Evolutionary conservation across 2,113 vertebrate species (phyloP).

Genomic region (Aldabrachelys gigantea): DNA sequence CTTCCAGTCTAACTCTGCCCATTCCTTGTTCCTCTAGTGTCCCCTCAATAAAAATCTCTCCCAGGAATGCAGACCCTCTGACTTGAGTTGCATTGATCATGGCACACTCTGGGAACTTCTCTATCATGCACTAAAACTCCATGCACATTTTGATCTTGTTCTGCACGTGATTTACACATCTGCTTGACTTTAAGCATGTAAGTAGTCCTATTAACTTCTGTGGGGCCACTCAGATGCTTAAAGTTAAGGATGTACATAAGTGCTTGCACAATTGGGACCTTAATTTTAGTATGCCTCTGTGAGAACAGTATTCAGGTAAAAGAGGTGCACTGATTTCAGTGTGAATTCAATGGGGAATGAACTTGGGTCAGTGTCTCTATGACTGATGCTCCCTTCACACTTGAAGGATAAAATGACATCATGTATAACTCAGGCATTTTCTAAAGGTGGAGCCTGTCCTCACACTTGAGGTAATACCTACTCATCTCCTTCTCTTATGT

Average conservation of each 20-base stretch:
- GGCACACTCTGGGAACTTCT: neutral
- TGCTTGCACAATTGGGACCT: neutral
- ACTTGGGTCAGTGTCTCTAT: neutral
- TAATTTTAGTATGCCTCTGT: neutral
- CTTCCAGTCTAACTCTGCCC: too few relatives aligned
- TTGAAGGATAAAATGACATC: neutral
- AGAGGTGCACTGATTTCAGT: neutral
- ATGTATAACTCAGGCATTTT: neutral
- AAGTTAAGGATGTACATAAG: neutral
- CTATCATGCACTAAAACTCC: neutral
- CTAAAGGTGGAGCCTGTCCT: fast-evolving
- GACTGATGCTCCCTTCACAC: neutral
- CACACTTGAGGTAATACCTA: neutral
- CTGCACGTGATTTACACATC: neutral
- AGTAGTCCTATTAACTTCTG: neutral
- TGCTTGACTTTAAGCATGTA: neutral
- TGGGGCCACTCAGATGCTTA: neutral
- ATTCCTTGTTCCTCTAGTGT: too few relatives aligned
- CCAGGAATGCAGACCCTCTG: too few relatives aligned
- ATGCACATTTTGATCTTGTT: neutral
- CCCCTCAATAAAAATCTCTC: too few relatives aligned
- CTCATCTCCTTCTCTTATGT: neutral
- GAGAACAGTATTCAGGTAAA: neutral
- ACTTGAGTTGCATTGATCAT: too few relatives aligned
- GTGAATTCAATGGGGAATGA: neutral